Percentiles rank a stretch among this genome's conserved stretches.
phyloP scores from a whole-genome alignment of 2,113 vertebrate species.

The Cnemophilus loriae region DNA sequence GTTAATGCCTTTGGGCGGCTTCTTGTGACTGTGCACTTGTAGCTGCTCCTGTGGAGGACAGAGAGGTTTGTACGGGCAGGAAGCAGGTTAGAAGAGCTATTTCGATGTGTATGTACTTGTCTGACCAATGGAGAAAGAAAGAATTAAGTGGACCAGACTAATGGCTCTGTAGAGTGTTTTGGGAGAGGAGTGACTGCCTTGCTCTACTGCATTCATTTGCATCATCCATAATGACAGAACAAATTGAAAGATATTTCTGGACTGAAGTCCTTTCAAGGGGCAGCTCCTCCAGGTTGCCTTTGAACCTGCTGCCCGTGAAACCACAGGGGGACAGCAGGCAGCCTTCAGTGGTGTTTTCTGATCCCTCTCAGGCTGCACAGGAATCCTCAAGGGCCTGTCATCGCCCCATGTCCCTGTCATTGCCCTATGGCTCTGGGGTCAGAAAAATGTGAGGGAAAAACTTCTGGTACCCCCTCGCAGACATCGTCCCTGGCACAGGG shows the following conservation, averaged over 20 bases:
- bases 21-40: neutral
- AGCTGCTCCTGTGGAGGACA: neutral
- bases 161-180: neutral
- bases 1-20: neutral
- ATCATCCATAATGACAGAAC: neutral
- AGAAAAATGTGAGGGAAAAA: neutral
- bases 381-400: fast-evolving
- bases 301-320: neutral
- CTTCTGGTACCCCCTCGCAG: fast-evolving
- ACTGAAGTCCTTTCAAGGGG: neutral
- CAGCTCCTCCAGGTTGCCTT: neutral
- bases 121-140: neutral
- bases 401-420: fast-evolving
- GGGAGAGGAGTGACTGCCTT: neutral
- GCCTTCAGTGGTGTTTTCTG: neutral
- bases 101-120: neutral
- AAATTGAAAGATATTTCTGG: neutral
- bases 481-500: fast-evolving
- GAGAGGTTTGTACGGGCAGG: neutral
- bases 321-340: neutral
- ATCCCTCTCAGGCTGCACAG: neutral
- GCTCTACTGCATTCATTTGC: neutral
- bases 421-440: fast-evolving
- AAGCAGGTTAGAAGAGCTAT: neutral
- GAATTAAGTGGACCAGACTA: neutral